These are phyloP conservation scores for Drosophila emarginata DNA, from an alignment of 2,888 invertebrate species.

Conservation along the genomic window DNA sequence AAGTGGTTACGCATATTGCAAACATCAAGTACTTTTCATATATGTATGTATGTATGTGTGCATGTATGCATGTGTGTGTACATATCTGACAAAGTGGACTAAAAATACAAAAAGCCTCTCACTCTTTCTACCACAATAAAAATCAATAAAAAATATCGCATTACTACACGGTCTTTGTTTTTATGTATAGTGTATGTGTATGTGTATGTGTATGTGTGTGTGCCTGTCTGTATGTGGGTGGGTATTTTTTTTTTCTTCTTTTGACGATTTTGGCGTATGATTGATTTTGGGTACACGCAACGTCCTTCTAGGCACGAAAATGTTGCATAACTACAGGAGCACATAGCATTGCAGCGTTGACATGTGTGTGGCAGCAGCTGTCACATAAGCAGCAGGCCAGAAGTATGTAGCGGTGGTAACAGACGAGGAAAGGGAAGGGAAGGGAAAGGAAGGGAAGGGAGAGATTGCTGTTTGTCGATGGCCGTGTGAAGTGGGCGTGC, in stretches of 20 bases:
- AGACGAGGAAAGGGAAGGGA: slow-evolving; percentile 3
- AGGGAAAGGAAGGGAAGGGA: neutral
- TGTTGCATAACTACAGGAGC: slow-evolving; percentile 65
- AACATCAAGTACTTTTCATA: slow-evolving; percentile 61
- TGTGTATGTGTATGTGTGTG: slow-evolving; percentile 3
- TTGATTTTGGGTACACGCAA: slow-evolving; percentile 63
- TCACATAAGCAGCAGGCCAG: slow-evolving; percentile 18
- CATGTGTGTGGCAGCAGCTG: slow-evolving; percentile 51
- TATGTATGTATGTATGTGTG: slow-evolving; percentile 4
- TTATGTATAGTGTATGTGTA: slow-evolving; percentile 22
- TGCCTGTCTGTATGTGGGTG: slow-evolving; percentile 7
- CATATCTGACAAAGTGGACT: slow-evolving; percentile 19
- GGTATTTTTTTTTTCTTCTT: slow-evolving; percentile 32
- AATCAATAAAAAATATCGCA: slow-evolving; percentile 72
- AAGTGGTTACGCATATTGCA: slow-evolving; percentile 66
- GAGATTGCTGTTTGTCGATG: neutral
- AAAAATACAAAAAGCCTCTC: slow-evolving; percentile 10
- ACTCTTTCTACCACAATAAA: slow-evolving; percentile 41
- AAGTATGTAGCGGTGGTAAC: too few relatives aligned
- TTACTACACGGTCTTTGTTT: slow-evolving; percentile 60
- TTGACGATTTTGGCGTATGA: slow-evolving; percentile 67
- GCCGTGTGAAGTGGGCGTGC: slow-evolving; percentile 9
- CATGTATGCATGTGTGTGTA: neutral
- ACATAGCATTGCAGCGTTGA: slow-evolving; percentile 59
- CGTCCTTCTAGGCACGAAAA: slow-evolving; percentile 48